Percentiles rank a stretch among this genome's conserved stretches.
These are phyloP conservation scores for Drosophila repleta DNA, from an alignment of 1,140 invertebrate species.

Conservation along the genomic window DNA sequence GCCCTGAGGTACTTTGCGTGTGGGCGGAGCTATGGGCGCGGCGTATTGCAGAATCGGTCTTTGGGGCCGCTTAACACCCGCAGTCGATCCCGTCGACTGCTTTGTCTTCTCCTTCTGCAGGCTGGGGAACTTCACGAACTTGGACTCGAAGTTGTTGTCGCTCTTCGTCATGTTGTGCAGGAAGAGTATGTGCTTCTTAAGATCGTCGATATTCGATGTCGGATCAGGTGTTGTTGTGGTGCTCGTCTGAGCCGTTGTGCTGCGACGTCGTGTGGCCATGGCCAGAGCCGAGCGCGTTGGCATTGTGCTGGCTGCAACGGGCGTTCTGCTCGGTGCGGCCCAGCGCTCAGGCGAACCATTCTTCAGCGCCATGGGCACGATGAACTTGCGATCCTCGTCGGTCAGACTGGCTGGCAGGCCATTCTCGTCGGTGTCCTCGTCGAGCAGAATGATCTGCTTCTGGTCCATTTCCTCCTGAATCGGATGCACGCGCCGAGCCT, in stretches of 20 bases:
- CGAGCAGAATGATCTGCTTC: slow-evolving; percentile 79
- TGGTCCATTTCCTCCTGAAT: slow-evolving; percentile 83
- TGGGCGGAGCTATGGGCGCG: slow-evolving; percentile 71
- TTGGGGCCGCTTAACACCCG: slow-evolving; percentile 56
- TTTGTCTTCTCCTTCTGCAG: slow-evolving; percentile 69
- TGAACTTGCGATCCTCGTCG: slow-evolving; percentile 80
- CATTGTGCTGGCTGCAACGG: slow-evolving; percentile 16
- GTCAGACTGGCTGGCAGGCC: slow-evolving; percentile 72
- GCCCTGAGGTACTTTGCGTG: slow-evolving; percentile 51
- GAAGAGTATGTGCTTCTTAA: slow-evolving; percentile 82
- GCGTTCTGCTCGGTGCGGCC: slow-evolving; percentile 21
- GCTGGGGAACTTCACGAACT: slow-evolving; percentile 83
- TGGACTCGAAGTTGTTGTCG: slow-evolving; percentile 80
- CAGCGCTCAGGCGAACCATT: slow-evolving; percentile 71
- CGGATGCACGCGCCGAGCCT: slow-evolving; percentile 61
- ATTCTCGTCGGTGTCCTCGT: slow-evolving; percentile 79
- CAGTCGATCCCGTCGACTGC: slow-evolving; percentile 27
- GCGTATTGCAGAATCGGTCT: slow-evolving; percentile 70
- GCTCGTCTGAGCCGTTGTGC: slow-evolving; percentile 40
- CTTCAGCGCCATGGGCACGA: slow-evolving; percentile 82
- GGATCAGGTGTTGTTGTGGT: slow-evolving; percentile 44
- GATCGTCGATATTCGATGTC: slow-evolving; percentile 76
- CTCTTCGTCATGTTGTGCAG: slow-evolving; percentile 81
- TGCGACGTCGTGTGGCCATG: slow-evolving; percentile 27
- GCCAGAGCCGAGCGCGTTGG: slow-evolving; percentile 22